Evolutionary conservation across 1,140 invertebrate species (phyloP).

Genomic region (Cydia splendana): DNA sequence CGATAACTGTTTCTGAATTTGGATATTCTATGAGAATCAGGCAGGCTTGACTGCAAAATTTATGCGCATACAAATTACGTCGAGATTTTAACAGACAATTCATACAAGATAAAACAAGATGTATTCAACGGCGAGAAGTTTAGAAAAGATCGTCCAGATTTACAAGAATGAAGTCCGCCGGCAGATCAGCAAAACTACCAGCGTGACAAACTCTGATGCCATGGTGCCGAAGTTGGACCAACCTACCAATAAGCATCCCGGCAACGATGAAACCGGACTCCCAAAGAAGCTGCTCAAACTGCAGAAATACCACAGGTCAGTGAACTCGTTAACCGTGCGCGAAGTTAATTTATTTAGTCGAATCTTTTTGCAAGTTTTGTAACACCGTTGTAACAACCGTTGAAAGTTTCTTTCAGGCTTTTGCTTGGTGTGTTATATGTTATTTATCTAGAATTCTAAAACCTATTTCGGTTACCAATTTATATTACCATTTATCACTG

Average conservation of each 20-base stretch:
- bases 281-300: constrained; percentile 76
- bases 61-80: neutral
- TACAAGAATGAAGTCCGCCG: constrained; percentile 76
- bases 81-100: constrained; percentile 35
- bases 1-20: constrained; percentile 26
- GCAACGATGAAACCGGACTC: constrained; percentile 63
- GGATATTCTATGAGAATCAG: neutral
- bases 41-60: neutral
- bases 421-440: neutral
- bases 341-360: constrained; percentile 55
- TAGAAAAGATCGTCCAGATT: constrained; percentile 66
- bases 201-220: constrained; percentile 80
- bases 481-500: neutral
- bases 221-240: constrained; percentile 76
- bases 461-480: neutral
- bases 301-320: constrained; percentile 80
- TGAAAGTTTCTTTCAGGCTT: constrained; percentile 11
- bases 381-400: too few relatives aligned
- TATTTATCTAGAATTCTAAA: neutral
- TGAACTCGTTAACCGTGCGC: constrained; percentile 58
- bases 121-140: constrained; percentile 73
- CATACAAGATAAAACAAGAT: constrained; percentile 55
- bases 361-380: constrained; percentile 21
- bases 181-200: constrained; percentile 80
- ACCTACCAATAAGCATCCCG: constrained; percentile 54